Base-by-base conservation (phyloP, 2,113 vertebrate species). In the Ceyx melanurus region DNA sequence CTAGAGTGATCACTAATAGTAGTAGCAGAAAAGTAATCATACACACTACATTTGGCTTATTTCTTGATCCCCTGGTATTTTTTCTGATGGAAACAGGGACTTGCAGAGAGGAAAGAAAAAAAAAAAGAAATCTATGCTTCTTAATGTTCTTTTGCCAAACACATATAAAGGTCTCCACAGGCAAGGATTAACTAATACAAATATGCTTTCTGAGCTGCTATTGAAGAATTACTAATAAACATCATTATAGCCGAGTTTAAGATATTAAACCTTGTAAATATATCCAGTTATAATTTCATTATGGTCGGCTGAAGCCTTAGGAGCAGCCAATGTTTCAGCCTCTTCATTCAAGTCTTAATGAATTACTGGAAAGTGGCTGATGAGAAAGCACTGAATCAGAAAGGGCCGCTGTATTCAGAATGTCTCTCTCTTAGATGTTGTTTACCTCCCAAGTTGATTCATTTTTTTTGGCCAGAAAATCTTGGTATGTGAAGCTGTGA, bases 171-270 rank as follows among this genome's bases (percentile, higher is more conserved):
- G 75, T 96, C 82, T 95, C 96, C 84, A 80, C 71, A 89, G 91
- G 94, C 91, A 96, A 91, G 92, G 89, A 94, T 95, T 96, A 96
- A 79, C 89, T 92, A 87, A 82, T 91, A 93, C 82, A 95, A 94
- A 93, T 94, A 93, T 80, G 95, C 81, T 92, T 94, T 94, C 81
- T 87, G 64, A 92, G 86, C 71, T 62, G 78, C 86, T 87, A 20
- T 43, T 85, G 87, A 94, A 82, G 72, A 93, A 92, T 95, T 85
- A 53, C 51, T 95, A 91, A 93, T 94, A 93, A 92, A 76, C 56
- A 16, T 80, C 40, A 76, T 91, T 89, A 91, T 56, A 93, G 46
- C 84, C 71, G 87, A 82, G 83, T 92, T 95, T 71, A 93, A 90
- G 77, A 73, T 79, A 95, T 79, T 73, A 77, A 95, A 65, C 86